Conservation (phyloP, 2,113 vertebrate species). For the Epinephelus fuscoguttatus region DNA sequence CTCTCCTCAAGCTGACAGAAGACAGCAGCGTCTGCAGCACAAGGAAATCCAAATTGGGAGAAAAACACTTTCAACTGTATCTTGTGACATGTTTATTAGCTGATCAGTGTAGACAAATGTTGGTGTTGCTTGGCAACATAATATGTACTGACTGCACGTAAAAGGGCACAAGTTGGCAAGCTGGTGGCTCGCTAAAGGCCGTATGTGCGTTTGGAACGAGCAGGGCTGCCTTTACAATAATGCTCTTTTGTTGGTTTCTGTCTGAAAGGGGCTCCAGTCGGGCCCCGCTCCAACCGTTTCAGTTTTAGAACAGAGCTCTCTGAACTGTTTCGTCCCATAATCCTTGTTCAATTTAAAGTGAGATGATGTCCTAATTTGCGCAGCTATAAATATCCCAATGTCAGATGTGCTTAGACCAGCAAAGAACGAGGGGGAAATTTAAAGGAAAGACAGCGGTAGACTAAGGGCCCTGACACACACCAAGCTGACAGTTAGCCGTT, state of each 20-base stretch:
- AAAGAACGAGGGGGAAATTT: background rate
- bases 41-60: background rate
- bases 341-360: constrained; percentile 45
- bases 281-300: background rate
- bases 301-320: constrained; percentile 1
- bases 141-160: constrained; percentile 14
- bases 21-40: background rate
- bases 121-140: constrained; percentile 33
- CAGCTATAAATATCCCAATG: constrained; percentile 74
- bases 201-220: constrained; percentile 11
- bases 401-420: constrained; percentile 51
- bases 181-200: constrained; percentile 19
- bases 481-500: no score
- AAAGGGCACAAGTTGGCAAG: constrained; percentile 12
- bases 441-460: background rate
- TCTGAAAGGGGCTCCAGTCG: constrained; percentile 14
- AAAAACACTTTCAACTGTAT: constrained; percentile 3
- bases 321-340: constrained; percentile 5
- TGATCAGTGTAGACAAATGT: constrained; percentile 5
- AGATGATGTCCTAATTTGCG: constrained; percentile 69
- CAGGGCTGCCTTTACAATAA: constrained; percentile 19
- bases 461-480: background rate
- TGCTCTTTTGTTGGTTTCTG: constrained; percentile 7
- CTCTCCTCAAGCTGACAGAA: background rate
- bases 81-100: constrained; percentile 24